A percentile compares a stretch with the other conserved stretches of the same genome.
Conservation (phyloP, 2,113 vertebrate species). For the Cyprinodon brontotheroides region DNA sequence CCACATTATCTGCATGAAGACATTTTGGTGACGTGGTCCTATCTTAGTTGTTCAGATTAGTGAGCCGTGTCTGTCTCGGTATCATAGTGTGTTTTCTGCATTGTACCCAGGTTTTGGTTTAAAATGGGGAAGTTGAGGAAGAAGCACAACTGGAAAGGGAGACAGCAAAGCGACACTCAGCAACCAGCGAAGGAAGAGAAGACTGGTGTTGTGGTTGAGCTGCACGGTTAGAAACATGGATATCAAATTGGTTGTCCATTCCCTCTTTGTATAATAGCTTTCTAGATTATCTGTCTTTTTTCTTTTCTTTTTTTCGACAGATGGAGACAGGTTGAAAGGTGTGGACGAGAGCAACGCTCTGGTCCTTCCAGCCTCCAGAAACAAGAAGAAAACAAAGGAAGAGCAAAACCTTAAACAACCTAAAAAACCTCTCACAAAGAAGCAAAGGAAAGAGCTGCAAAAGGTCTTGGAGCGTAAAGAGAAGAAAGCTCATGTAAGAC, state of each 20-base stretch:
- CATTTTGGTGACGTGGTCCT: background rate
- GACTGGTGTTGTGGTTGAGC: slow-evolving; percentile 70
- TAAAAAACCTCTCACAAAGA: slow-evolving; percentile 89
- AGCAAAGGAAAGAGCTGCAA: slow-evolving; percentile 87
- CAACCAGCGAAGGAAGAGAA: slow-evolving; percentile 30
- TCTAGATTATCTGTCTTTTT: background rate
- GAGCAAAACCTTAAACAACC: background rate
- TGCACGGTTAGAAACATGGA: slow-evolving; percentile 64
- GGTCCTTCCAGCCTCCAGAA: slow-evolving; percentile 85
- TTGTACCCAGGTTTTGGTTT: background rate
- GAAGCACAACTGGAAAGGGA: slow-evolving; percentile 88
- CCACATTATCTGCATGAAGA: background rate
- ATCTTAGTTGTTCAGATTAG: background rate
- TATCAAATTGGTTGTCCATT: background rate
- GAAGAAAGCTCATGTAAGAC: slow-evolving; percentile 87
- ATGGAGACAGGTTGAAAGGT: slow-evolving; percentile 82
- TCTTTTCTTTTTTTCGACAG: slow-evolving; percentile 62
- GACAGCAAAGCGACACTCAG: slow-evolving; percentile 62
- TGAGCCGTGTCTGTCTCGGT: background rate
- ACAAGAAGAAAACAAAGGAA: slow-evolving; percentile 77
- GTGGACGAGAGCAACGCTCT: slow-evolving; percentile 88
- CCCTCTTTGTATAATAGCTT: background rate
- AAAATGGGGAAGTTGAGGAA: slow-evolving; percentile 86
- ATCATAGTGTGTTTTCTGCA: background rate
- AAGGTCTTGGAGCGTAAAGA: slow-evolving; percentile 92